These are phyloP conservation scores for Syngnathus acus DNA, from an alignment of 2,797 vertebrate species.

Conservation along the genomic window DNA sequence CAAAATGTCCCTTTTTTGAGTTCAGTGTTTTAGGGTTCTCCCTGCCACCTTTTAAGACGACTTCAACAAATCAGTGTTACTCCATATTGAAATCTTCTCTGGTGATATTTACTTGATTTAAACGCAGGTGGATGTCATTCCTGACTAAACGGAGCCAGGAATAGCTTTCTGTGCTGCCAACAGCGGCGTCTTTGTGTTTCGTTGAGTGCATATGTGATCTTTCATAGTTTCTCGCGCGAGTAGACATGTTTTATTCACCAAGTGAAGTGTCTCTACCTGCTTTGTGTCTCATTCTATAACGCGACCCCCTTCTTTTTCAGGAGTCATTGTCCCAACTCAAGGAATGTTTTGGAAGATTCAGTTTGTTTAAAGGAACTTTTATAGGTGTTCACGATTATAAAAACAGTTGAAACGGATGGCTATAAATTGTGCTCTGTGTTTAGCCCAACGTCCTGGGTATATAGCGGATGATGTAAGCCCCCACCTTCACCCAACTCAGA, in stretches of 20 bases:
- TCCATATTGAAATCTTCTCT: slow-evolving; percentile 11
- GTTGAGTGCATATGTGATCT: slow-evolving; percentile 22
- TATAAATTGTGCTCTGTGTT: slow-evolving; percentile 39
- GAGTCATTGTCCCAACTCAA: slow-evolving; percentile 7
- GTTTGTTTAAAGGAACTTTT: slow-evolving; percentile 32
- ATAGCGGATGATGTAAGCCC: slow-evolving; percentile 48
- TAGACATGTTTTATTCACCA: slow-evolving; percentile 30
- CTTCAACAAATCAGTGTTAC: slow-evolving; percentile 7
- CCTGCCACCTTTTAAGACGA: neutral
- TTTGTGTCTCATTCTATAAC: slow-evolving; percentile 37
- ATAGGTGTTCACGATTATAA: slow-evolving; percentile 36
- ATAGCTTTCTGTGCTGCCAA: slow-evolving; percentile 38
- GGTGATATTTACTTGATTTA: slow-evolving; percentile 5
- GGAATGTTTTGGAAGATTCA: slow-evolving; percentile 16
- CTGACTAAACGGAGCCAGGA: slow-evolving; percentile 44
- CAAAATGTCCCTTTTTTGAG: slow-evolving; percentile 24
- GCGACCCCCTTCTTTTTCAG: slow-evolving; percentile 11
- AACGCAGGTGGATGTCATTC: slow-evolving; percentile 18
- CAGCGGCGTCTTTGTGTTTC: slow-evolving; percentile 54
- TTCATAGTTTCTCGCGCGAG: slow-evolving; percentile 30
- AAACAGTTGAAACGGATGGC: slow-evolving; percentile 17
- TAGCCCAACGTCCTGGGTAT: slow-evolving; percentile 26
- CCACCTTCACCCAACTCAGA: slow-evolving; percentile 29
- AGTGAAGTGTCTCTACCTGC: slow-evolving; percentile 26
- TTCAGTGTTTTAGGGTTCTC: neutral